Conservation (phyloP, 2,888 invertebrate genomes). For the Crocallis elinguaria region DNA sequence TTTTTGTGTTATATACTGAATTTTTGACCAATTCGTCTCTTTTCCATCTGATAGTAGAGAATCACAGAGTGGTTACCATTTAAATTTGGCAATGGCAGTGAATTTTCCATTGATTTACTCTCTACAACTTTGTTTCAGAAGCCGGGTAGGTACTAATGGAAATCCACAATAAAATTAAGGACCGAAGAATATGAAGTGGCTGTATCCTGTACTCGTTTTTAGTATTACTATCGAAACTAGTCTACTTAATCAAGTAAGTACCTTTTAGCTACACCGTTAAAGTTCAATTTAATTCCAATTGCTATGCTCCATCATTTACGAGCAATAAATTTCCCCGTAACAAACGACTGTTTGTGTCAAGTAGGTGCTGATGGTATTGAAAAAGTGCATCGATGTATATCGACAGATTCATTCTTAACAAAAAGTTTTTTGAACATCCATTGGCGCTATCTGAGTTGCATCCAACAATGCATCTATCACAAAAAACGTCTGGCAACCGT, state of each 20-base stretch:
- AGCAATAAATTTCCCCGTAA: slow-evolving; percentile 23
- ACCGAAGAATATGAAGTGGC: slow-evolving; percentile 69
- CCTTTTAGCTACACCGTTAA: background rate
- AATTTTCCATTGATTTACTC: background rate
- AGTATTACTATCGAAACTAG: slow-evolving; percentile 57
- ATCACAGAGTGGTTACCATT: no score
- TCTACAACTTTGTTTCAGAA: slow-evolving; percentile 53
- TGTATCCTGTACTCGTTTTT: slow-evolving; percentile 56
- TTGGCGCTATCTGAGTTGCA: slow-evolving; percentile 16
- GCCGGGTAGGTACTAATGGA: slow-evolving; percentile 57
- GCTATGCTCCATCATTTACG: slow-evolving; percentile 15
- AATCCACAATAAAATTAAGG: slow-evolving; percentile 43
- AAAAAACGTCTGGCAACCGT: slow-evolving; percentile 64
- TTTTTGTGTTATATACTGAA: no score
- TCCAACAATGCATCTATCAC: slow-evolving; percentile 59
- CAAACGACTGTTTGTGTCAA: slow-evolving; percentile 14
- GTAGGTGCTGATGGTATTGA: background rate
- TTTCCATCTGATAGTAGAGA: no score
- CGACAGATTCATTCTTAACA: slow-evolving; percentile 3
- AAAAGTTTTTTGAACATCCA: slow-evolving; percentile 7
- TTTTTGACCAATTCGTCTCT: no score
- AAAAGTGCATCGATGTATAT: slow-evolving; percentile 27
- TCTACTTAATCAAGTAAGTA: slow-evolving; percentile 61
- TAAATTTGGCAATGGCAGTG: no score
- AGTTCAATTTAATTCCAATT: slow-evolving; percentile 5